These are phyloP conservation scores for Orthochromis indermauri DNA, from an alignment of 2,113 vertebrate genomes.

Conservation along the genomic window DNA sequence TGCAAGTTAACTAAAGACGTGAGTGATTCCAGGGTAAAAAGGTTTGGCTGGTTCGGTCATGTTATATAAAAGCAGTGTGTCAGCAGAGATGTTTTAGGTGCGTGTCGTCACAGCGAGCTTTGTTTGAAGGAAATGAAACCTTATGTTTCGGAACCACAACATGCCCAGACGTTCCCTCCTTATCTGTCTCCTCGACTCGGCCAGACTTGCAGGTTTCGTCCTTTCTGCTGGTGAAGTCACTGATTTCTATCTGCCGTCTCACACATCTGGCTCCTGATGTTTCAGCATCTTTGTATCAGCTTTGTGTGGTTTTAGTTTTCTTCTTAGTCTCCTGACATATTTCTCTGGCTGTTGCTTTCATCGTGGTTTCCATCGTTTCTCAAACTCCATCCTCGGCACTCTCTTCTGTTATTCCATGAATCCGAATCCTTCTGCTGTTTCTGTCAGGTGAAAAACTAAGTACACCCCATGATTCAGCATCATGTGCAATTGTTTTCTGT, in stretches of 20 bases:
- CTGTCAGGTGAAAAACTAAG: background rate
- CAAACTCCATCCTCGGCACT: background rate
- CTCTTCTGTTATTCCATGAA: background rate
- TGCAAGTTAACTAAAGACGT: background rate
- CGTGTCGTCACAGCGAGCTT: background rate
- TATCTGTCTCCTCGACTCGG: conserved; percentile 21
- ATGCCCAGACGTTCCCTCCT: conserved; percentile 28
- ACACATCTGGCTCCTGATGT: background rate
- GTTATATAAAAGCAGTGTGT: background rate
- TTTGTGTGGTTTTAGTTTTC: background rate
- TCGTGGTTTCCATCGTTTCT: background rate
- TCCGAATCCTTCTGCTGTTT: background rate
- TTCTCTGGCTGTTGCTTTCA: background rate
- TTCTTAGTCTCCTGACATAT: background rate
- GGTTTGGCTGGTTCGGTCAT: background rate
- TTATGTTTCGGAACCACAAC: background rate
- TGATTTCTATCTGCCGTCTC: conserved; percentile 23
- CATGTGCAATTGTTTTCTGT: background rate
- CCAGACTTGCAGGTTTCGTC: background rate
- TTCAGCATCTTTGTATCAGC: background rate
- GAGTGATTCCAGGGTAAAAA: background rate
- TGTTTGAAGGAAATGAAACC: background rate
- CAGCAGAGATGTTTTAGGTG: background rate
- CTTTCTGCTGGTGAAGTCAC: background rate
- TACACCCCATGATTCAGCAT: background rate